Percentiles rank a stretch among this genome's conserved stretches.
Conservation (phyloP, 2,797 vertebrate species). For the Smutsia gigantea region DNA sequence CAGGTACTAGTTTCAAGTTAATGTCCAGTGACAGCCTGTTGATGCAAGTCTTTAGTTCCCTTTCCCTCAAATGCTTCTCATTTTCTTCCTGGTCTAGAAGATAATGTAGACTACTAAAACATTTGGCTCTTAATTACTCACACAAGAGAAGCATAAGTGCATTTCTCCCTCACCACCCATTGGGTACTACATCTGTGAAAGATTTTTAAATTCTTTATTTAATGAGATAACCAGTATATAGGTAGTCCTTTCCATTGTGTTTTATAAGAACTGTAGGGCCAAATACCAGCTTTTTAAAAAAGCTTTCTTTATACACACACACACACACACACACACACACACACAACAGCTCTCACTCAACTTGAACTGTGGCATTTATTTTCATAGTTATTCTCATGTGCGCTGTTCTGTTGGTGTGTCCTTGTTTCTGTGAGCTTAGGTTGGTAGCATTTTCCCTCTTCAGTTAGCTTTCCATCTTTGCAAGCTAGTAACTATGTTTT, state of each 20-base stretch:
- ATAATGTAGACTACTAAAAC: background rate
- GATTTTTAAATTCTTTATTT: background rate
- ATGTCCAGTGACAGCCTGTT: background rate
- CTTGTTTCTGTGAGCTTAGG: slow-evolving; percentile 40
- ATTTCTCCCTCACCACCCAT: background rate
- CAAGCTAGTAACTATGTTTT: background rate
- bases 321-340: too few species aligned
- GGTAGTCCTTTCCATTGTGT: background rate
- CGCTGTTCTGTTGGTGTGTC: slow-evolving; percentile 56
- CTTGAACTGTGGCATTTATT: background rate
- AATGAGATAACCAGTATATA: background rate
- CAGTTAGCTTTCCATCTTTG: slow-evolving; percentile 17
- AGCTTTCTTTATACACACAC: background rate
- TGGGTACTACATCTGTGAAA: background rate
- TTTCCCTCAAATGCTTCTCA: background rate
- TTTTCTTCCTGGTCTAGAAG: slow-evolving; percentile 33
- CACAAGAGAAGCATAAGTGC: background rate
- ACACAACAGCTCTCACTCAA: background rate
- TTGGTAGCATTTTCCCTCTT: slow-evolving; percentile 39
- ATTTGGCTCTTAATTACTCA: background rate
- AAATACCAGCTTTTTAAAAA: background rate
- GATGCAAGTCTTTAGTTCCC: background rate
- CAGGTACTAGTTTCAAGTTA: background rate
- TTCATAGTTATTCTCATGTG: background rate
- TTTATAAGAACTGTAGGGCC: slow-evolving; percentile 3